These are phyloP conservation scores for Cheirogaleus medius DNA, from an alignment of 2,113 vertebrate species.

Conservation along the genomic window DNA sequence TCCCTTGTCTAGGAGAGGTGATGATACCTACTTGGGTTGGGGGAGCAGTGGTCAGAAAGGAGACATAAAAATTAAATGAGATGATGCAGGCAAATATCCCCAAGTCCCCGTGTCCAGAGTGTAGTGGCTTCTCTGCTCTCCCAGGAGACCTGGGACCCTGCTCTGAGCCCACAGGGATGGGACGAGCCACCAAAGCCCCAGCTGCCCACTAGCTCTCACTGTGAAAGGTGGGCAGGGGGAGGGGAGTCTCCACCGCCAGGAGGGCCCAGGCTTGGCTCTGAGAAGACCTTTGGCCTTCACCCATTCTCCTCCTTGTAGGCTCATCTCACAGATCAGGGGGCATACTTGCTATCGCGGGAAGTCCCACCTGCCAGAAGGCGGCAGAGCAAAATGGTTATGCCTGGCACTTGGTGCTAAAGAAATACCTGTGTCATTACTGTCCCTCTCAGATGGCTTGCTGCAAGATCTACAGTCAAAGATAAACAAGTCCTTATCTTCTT, in stretches of 20 bases:
- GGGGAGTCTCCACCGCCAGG: too few relatives aligned
- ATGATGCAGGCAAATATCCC: not conserved
- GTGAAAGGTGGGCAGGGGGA: not conserved
- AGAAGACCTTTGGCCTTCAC: not conserved
- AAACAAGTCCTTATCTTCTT: conserved; percentile 63
- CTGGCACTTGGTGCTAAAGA: not conserved
- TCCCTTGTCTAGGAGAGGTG: not conserved
- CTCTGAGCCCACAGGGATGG: not conserved
- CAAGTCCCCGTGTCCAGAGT: not conserved
- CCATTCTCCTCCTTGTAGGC: not conserved
- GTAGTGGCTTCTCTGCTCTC: not conserved
- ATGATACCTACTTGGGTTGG: not conserved
- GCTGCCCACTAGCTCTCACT: not conserved
- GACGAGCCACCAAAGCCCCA: not conserved
- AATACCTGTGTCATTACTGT: not conserved
- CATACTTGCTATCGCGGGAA: not conserved
- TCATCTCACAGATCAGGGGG: not conserved
- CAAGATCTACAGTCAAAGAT: conserved; percentile 38
- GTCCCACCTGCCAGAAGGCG: not conserved
- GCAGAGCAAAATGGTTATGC: not conserved
- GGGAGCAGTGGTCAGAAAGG: not conserved
- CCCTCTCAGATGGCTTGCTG: not conserved
- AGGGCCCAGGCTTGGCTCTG: not conserved
- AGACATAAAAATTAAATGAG: not conserved
- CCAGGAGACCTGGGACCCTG: not conserved